A percentile compares a stretch with the other conserved stretches of the same genome.
These are phyloP conservation scores for Galerucella calmariensis DNA, from an alignment of 2,888 invertebrate genomes.

Conservation along the genomic window DNA sequence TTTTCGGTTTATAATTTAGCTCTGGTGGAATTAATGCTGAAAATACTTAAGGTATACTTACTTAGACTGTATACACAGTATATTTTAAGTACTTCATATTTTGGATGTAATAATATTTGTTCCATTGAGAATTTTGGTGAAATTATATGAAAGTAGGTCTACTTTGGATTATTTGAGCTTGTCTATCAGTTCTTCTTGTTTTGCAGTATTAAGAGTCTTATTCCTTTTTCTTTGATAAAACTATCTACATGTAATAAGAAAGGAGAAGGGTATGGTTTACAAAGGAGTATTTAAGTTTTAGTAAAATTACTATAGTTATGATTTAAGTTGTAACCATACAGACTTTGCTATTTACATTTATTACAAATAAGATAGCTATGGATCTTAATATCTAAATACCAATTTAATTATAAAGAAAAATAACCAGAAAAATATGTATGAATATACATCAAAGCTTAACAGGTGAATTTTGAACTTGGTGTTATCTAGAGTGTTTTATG, in stretches of 20 bases:
- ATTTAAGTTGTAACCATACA: not conserved
- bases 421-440: not conserved
- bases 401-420: not conserved
- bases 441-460: constrained; percentile 58
- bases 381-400: not conserved
- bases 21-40: too few relatives aligned
- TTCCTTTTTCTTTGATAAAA: not conserved
- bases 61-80: not conserved
- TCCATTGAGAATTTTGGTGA: not conserved
- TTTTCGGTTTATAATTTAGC: too few relatives aligned
- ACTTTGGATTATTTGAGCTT: not conserved
- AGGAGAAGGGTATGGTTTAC: not conserved
- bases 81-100: not conserved
- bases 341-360: not conserved
- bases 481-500: constrained; percentile 48
- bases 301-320: not conserved
- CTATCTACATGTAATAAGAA: not conserved
- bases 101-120: not conserved
- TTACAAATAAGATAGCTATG: not conserved
- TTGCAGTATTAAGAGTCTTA: not conserved
- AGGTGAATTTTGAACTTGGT: constrained; percentile 49
- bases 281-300: not conserved
- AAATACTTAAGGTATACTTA: not conserved
- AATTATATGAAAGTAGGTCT: not conserved
- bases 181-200: not conserved